These are phyloP conservation scores for Cabera pusaria DNA, from an alignment of 2,888 invertebrate genomes.

Conservation along the genomic window DNA sequence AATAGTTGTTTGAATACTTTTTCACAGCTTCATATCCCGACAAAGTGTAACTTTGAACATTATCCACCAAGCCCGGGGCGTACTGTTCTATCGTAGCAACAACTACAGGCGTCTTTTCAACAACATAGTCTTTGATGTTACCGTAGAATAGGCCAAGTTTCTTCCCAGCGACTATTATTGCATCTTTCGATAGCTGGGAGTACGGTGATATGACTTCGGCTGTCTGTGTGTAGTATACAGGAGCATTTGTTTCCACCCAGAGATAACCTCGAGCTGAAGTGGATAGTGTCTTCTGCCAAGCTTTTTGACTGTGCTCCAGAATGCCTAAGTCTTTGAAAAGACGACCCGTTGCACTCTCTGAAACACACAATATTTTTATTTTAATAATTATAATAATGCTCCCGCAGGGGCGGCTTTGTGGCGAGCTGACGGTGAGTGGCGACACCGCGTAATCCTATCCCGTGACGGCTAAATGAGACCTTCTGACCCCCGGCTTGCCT, in stretches of 20 bases:
- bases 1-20: conserved; percentile 76
- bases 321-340: conserved; percentile 86
- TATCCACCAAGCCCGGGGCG: conserved; percentile 87
- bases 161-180: conserved; percentile 80
- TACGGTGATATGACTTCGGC: conserved; percentile 85
- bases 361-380: conserved; percentile 26
- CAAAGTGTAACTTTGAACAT: conserved; percentile 78
- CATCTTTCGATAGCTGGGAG: conserved; percentile 83
- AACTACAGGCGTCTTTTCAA: conserved; percentile 75
- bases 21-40: conserved; percentile 69
- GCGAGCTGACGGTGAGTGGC: no score
- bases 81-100: conserved; percentile 85
- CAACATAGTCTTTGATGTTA: conserved; percentile 75
- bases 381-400: no score
- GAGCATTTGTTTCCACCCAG: conserved; percentile 87
- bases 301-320: conserved; percentile 85
- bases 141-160: conserved; percentile 71
- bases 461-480: no score
- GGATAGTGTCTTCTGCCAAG: conserved; percentile 84
- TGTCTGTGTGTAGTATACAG: conserved; percentile 85
- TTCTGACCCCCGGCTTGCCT: no score
- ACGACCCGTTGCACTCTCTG: conserved; percentile 86
- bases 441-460: no score
- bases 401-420: no score
- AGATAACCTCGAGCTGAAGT: conserved; percentile 85